phyloP scores from a whole-genome alignment of 1,140 invertebrate species.

The Macrosteles quadrilineatus region DNA sequence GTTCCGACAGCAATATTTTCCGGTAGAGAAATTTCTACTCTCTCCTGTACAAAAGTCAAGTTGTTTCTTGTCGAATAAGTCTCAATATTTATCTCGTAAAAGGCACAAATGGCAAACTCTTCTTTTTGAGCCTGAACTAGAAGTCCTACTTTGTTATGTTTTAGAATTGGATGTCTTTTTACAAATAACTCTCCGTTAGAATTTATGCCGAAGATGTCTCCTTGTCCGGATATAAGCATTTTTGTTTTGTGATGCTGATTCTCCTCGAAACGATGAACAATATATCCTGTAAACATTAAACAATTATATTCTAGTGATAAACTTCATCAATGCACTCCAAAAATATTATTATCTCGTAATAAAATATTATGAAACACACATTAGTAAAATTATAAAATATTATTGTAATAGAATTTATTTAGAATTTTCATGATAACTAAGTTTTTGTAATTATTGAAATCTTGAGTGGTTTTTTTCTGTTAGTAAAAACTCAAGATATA shows the following conservation, averaged over 20 bases:
- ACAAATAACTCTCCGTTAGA: neutral
- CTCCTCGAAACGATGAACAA: neutral
- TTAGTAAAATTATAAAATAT: too few relatives aligned
- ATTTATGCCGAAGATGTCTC: neutral
- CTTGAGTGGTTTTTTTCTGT: too few relatives aligned
- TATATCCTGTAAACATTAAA: neutral
- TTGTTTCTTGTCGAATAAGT: conserved; percentile 42
- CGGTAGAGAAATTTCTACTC: neutral
- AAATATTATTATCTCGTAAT: too few relatives aligned
- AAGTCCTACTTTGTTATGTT: conserved; percentile 47
- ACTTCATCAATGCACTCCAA: too few relatives aligned
- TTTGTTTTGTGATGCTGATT: neutral
- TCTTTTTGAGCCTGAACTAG: conserved; percentile 44
- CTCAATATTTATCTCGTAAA: conserved; percentile 65
- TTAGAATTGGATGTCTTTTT: neutral
- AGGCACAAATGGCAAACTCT: conserved; percentile 63
- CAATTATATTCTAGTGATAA: too few relatives aligned
- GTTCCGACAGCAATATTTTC: neutral
- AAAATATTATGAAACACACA: too few relatives aligned
- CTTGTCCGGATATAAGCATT: neutral
- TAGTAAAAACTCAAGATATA: too few relatives aligned
- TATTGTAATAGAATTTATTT: too few relatives aligned
- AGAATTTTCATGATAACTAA: too few relatives aligned
- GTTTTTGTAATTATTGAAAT: too few relatives aligned
- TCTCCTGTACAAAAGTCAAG: conserved; percentile 36